Conservation (phyloP, 92 coral and sea anemone species). For the Phenganax subtilis region DNA sequence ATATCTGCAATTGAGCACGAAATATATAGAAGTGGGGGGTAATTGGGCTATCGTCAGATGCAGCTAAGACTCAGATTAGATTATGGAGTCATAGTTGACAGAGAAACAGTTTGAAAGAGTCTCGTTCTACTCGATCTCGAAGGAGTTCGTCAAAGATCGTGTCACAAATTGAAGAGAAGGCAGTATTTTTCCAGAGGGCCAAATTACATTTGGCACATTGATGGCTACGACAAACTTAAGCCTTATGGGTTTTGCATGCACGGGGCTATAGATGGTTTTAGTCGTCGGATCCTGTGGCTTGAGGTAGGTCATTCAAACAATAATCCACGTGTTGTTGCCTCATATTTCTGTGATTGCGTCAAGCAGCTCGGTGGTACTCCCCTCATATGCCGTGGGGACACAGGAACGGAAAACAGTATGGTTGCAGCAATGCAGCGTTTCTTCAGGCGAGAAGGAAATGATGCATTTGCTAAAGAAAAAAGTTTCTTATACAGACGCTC, state of each 20-base stretch:
- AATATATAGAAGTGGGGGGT: constrained; percentile 48
- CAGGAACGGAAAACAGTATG: constrained; percentile 47
- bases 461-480: constrained; percentile 43
- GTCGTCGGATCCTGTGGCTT: constrained; percentile 48
- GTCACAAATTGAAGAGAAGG: constrained; percentile 34
- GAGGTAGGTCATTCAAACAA: constrained; percentile 50
- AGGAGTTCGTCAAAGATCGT: constrained; percentile 38
- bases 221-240: constrained; percentile 48
- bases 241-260: constrained; percentile 46
- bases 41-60: constrained; percentile 61
- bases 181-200: constrained; percentile 41
- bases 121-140: constrained; percentile 46
- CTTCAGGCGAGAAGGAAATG: constrained; percentile 37
- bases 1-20: constrained; percentile 54
- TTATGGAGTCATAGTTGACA: constrained; percentile 30
- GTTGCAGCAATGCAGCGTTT: constrained; percentile 42
- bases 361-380: constrained; percentile 32
- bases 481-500: constrained; percentile 56
- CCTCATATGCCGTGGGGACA: constrained; percentile 35
- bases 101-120: constrained; percentile 43
- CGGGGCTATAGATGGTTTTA: constrained; percentile 48
- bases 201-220: constrained; percentile 44
- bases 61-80: constrained; percentile 38
- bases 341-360: constrained; percentile 32
- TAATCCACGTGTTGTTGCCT: constrained; percentile 44